Evolutionary conservation across 64 coral and sea anemone genomes (phyloP).

Genomic region (Montipora efflorescens): DNA sequence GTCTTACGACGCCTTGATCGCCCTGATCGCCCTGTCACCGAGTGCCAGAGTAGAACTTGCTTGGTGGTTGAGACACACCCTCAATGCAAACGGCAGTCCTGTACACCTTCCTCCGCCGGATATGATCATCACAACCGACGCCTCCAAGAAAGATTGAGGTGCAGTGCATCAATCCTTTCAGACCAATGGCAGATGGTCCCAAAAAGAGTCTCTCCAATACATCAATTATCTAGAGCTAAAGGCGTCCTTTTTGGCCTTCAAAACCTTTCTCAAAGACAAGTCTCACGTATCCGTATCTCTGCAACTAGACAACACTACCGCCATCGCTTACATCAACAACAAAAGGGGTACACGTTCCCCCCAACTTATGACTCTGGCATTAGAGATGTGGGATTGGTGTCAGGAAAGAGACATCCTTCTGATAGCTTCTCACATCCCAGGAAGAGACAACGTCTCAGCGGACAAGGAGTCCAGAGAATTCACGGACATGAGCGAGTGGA

Average conservation of each 20-base stretch:
- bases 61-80: slow-evolving; percentile 22
- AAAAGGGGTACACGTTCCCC: too few relatives aligned
- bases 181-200: too few relatives aligned
- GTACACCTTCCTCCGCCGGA: too few relatives aligned
- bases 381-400: slow-evolving; percentile 26
- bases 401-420: neutral
- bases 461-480: slow-evolving; percentile 18
- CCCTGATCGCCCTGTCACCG: too few relatives aligned
- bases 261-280: slow-evolving; percentile 3
- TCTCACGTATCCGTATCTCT: slow-evolving; percentile 13
- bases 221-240: too few relatives aligned
- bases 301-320: slow-evolving; percentile 38
- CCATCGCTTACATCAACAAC: slow-evolving; percentile 49
- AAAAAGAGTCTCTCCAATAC: too few relatives aligned
- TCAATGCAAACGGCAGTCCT: neutral
- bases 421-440: neutral
- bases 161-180: too few relatives aligned
- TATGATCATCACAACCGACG: neutral
- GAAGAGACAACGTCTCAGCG: neutral
- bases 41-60: neutral
- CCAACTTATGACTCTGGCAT: slow-evolving; percentile 19
- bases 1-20: neutral
- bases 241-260: too few relatives aligned
- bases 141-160: too few relatives aligned
- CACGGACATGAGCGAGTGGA: too few relatives aligned